A percentile compares a stretch with the other conserved stretches of the same genome.
Conservation (phyloP, 2,888 invertebrate species). For the Margaritifera margaritifera region DNA sequence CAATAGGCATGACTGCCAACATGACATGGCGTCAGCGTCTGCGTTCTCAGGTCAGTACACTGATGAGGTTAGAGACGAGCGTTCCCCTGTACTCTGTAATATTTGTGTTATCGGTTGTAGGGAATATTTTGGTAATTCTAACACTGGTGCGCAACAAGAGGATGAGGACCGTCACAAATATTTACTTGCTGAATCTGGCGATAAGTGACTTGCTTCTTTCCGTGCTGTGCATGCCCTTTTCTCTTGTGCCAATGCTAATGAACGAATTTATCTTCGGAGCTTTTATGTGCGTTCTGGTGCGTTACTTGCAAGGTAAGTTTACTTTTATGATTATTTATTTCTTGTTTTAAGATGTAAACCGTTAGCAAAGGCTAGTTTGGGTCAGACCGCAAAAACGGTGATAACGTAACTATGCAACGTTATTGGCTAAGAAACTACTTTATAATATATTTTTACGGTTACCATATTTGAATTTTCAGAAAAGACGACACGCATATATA, state of each 20-base stretch:
- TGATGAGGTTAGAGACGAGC: conserved; percentile 17
- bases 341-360: neutral
- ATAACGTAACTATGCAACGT: too few species aligned
- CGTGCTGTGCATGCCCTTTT: conserved; percentile 87
- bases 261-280: conserved; percentile 83
- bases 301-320: conserved; percentile 82
- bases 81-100: conserved; percentile 85
- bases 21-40: too few species aligned
- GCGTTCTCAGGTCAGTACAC: too few species aligned
- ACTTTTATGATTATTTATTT: neutral
- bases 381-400: too few species aligned
- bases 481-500: too few species aligned
- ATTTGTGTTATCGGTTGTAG: conserved; percentile 84
- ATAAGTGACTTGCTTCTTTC: conserved; percentile 85
- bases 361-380: neutral
- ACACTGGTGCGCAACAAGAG: conserved; percentile 74
- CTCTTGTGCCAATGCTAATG: conserved; percentile 80
- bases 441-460: too few species aligned
- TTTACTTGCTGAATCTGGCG: conserved; percentile 75
- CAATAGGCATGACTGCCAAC: too few species aligned
- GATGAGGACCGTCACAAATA: conserved; percentile 76
- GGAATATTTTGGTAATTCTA: conserved; percentile 86
- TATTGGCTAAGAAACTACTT: too few species aligned
- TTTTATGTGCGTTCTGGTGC: conserved; percentile 82
- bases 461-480: too few species aligned